A percentile compares a stretch with the other conserved stretches of the same genome.
These are phyloP conservation scores for Sitta europaea DNA, from an alignment of 2,113 vertebrate genomes.

Conservation along the genomic window DNA sequence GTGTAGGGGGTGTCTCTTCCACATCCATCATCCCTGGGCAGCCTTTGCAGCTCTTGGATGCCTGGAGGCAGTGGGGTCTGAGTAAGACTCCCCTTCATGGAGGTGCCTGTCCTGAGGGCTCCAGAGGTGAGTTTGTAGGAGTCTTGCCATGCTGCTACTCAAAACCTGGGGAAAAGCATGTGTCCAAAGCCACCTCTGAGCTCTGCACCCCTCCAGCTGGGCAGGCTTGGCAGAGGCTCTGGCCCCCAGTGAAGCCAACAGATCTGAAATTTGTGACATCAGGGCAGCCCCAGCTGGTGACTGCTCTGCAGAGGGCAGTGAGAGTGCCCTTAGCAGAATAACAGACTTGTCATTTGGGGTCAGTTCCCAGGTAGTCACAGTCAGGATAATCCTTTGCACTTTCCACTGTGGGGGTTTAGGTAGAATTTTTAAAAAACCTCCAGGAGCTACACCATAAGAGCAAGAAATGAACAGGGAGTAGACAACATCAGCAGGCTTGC, in stretches of 20 bases:
- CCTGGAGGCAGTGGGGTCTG: not conserved
- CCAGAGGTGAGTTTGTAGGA: accelerated
- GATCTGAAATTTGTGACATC: not conserved
- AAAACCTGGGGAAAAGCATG: not conserved
- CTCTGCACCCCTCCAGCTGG: not conserved
- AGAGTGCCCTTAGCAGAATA: not conserved
- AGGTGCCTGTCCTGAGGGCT: not conserved
- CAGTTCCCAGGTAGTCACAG: not conserved
- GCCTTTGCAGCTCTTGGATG: not conserved
- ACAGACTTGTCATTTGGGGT: not conserved
- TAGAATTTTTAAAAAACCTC: not conserved
- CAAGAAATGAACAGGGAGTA: not conserved
- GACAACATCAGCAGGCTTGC: not conserved
- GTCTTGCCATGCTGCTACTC: not conserved
- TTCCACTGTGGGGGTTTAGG: not conserved
- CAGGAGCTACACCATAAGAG: not conserved
- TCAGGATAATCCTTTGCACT: not conserved
- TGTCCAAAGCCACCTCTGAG: not conserved
- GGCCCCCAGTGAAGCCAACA: not conserved
- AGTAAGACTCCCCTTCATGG: not conserved
- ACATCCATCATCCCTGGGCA: accelerated
- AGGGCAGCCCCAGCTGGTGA: not conserved
- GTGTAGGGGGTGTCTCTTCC: not conserved
- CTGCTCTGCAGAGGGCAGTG: not conserved
- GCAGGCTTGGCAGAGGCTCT: not conserved